A percentile compares a stretch with the other conserved stretches of the same genome.
Conservation (phyloP, 2,888 invertebrate genomes). For the Oscheius myriophilus region DNA sequence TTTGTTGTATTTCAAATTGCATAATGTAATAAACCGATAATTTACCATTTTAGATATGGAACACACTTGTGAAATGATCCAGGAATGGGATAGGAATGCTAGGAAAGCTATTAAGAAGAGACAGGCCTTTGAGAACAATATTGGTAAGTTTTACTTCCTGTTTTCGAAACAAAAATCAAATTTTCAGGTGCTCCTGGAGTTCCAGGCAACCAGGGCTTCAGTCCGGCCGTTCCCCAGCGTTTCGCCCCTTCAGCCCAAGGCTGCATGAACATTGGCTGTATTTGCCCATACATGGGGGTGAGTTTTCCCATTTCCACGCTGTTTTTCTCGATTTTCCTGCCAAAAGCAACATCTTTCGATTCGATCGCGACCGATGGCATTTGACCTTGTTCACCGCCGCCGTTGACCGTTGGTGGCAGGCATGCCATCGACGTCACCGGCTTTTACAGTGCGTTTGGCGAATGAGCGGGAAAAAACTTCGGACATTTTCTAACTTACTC, state of each 20-base stretch:
- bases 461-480: neutral
- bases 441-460: slow-evolving; percentile 28
- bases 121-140: slow-evolving; percentile 48
- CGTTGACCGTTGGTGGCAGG: too few species aligned
- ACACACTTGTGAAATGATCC: slow-evolving; percentile 55
- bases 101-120: slow-evolving; percentile 53
- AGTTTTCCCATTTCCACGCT: neutral
- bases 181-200: slow-evolving; percentile 49
- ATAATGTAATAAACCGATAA: too few species aligned
- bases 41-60: slow-evolving; percentile 39
- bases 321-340: too few species aligned
- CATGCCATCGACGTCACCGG: neutral
- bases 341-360: too few species aligned
- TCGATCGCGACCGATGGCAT: too few species aligned
- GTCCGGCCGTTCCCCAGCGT: slow-evolving; percentile 61
- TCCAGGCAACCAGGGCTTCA: slow-evolving; percentile 41
- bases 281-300: slow-evolving; percentile 69
- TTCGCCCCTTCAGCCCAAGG: slow-evolving; percentile 68
- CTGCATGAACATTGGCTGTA: slow-evolving; percentile 69
- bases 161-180: neutral
- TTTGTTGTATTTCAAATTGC: too few species aligned
- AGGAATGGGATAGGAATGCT: slow-evolving; percentile 55
- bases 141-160: slow-evolving; percentile 31
- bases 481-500: too few species aligned
- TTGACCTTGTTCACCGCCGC: too few species aligned